phyloP scores from a whole-genome alignment of 2,888 invertebrate species.

The Drosophila buzzatii region DNA sequence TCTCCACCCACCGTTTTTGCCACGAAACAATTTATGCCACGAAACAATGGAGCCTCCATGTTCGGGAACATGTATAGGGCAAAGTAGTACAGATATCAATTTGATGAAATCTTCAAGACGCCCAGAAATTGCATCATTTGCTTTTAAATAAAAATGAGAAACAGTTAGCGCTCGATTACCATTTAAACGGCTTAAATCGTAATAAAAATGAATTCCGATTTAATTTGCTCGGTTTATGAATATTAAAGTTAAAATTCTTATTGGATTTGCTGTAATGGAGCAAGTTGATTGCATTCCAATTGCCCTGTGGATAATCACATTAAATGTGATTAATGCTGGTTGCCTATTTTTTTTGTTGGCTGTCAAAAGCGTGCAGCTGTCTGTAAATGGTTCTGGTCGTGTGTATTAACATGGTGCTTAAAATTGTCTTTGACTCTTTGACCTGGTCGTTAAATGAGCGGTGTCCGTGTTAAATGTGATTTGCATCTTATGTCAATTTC shows the following conservation, averaged over 20 bases:
- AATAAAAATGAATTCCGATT: constrained; percentile 23
- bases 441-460: constrained; percentile 54
- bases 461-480: constrained; percentile 45
- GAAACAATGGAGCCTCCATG: too few relatives aligned
- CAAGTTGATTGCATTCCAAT: constrained; percentile 50
- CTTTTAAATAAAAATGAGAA: background rate
- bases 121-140: constrained; percentile 47
- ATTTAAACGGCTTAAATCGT: constrained; percentile 9
- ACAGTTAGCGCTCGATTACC: constrained; percentile 3
- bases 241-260: constrained; percentile 32
- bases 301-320: constrained; percentile 50
- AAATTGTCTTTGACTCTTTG: constrained; percentile 64
- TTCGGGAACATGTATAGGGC: constrained; percentile 27
- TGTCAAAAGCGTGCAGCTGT: constrained; percentile 56
- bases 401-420: constrained; percentile 18
- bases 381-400: constrained; percentile 41
- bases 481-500: constrained; percentile 65
- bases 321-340: constrained; percentile 55
- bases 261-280: constrained; percentile 44
- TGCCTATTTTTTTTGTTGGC: background rate
- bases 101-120: constrained; percentile 5
- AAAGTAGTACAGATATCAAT: background rate
- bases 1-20: constrained; percentile 59
- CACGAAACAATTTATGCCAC: constrained; percentile 35
- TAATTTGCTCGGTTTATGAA: constrained; percentile 43